phyloP scores from a whole-genome alignment of 2,113 vertebrate species.

The Xiphophorus hellerii region DNA sequence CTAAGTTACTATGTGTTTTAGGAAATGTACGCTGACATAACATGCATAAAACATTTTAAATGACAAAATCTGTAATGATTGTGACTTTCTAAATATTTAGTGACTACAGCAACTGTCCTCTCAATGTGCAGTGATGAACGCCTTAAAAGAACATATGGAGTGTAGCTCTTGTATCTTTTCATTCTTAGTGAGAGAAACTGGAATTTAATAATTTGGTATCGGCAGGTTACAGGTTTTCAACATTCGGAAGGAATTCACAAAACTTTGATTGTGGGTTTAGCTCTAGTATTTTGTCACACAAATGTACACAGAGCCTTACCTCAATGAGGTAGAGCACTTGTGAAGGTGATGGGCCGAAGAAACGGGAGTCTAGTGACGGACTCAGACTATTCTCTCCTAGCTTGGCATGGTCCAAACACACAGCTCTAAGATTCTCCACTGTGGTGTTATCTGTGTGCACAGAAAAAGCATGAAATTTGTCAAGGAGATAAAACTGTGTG shows the following conservation, averaged over 20 bases:
- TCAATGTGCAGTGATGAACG: background rate
- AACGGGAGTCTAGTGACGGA: slow-evolving; percentile 94
- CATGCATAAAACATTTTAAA: background rate
- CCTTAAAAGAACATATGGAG: background rate
- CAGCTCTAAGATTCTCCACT: slow-evolving; percentile 94
- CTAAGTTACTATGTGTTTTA: background rate
- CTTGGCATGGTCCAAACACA: slow-evolving; percentile 98
- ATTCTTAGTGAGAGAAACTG: no score
- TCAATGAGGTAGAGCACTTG: slow-evolving; percentile 99
- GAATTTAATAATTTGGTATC: background rate
- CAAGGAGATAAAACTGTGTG: background rate
- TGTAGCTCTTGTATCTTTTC: background rate
- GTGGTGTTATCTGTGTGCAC: slow-evolving; percentile 91
- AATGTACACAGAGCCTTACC: slow-evolving; percentile 76
- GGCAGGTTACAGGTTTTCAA: background rate
- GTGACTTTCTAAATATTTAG: background rate
- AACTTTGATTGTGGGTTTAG: no score
- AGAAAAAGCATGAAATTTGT: slow-evolving; percentile 8
- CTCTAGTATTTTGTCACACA: background rate
- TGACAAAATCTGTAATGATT: no score
- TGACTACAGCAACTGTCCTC: background rate
- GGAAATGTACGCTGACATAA: background rate
- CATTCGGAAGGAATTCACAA: no score
- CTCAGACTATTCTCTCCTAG: slow-evolving; percentile 98
- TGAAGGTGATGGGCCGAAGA: slow-evolving; percentile 97